Evolutionary conservation across 2,113 vertebrate species (phyloP).

Genomic region (Mormoops blainvillei): DNA sequence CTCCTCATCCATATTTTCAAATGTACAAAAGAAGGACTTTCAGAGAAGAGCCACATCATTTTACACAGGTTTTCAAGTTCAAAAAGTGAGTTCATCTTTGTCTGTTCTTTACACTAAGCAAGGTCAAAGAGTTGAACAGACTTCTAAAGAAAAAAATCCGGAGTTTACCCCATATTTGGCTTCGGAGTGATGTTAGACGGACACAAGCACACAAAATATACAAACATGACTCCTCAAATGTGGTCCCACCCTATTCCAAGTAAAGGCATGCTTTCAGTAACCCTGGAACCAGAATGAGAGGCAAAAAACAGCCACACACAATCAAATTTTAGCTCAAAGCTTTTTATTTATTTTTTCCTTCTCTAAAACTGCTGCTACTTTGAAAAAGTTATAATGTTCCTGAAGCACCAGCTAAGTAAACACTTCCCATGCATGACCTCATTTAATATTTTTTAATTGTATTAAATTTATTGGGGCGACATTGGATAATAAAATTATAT

Average conservation of each 20-base stretch:
- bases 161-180: not conserved
- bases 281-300: not conserved
- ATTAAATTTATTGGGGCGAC: not conserved
- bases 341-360: constrained; percentile 23
- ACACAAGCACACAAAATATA: constrained; percentile 13
- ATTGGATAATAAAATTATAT: not conserved
- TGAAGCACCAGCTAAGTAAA: not conserved
- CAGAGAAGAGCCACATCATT: not conserved
- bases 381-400: not conserved
- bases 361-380: not conserved
- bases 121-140: constrained; percentile 14
- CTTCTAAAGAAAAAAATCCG: constrained; percentile 20
- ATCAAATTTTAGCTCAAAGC: not conserved
- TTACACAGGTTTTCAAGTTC: constrained; percentile 15
- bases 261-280: not conserved
- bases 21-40: not conserved
- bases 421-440: not conserved
- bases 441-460: not conserved
- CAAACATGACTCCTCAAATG: not conserved
- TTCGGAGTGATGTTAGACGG: not conserved
- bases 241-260: not conserved
- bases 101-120: not conserved
- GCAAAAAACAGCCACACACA: not conserved
- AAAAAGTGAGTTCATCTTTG: constrained; percentile 29
- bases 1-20: not conserved